phyloP scores from a whole-genome alignment of 2,888 invertebrate species.

The Crossocerus cetratus region DNA sequence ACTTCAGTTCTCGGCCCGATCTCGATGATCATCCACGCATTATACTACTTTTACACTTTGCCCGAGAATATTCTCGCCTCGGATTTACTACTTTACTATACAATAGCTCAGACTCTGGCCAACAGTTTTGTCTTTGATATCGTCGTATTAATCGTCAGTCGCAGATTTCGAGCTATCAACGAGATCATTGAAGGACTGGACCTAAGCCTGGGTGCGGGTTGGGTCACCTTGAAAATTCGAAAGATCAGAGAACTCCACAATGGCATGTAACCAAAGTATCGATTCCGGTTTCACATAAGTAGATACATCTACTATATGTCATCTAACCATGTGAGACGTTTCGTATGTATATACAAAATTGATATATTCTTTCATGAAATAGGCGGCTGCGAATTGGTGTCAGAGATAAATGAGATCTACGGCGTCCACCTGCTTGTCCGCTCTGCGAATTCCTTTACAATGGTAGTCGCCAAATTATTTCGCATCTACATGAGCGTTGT shows the following conservation, averaged over 20 bases:
- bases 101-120: constrained; percentile 60
- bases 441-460: constrained; percentile 66
- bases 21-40: constrained; percentile 54
- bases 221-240: constrained; percentile 59
- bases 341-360: no score
- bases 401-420: constrained; percentile 58
- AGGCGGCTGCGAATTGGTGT: constrained; percentile 61
- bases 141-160: constrained; percentile 56
- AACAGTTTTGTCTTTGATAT: constrained; percentile 65
- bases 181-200: constrained; percentile 52
- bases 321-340: no score
- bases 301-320: no score
- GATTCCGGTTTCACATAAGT: neutral
- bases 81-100: constrained; percentile 65
- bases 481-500: constrained; percentile 69
- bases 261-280: constrained; percentile 42
- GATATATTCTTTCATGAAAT: constrained; percentile 1
- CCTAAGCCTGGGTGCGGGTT: constrained; percentile 39
- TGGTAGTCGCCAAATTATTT: constrained; percentile 67
- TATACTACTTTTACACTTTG: constrained; percentile 61
- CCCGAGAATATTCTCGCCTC: constrained; percentile 65
- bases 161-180: constrained; percentile 59
- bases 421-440: constrained; percentile 63
- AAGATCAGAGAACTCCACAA: constrained; percentile 60
- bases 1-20: constrained; percentile 57